A percentile compares a stretch with the other conserved stretches of the same genome.
Evolutionary conservation across 37 sponge, comb jelly and placozoan genomes (phyloP).

Genomic region (Chondrosia reniformis): DNA sequence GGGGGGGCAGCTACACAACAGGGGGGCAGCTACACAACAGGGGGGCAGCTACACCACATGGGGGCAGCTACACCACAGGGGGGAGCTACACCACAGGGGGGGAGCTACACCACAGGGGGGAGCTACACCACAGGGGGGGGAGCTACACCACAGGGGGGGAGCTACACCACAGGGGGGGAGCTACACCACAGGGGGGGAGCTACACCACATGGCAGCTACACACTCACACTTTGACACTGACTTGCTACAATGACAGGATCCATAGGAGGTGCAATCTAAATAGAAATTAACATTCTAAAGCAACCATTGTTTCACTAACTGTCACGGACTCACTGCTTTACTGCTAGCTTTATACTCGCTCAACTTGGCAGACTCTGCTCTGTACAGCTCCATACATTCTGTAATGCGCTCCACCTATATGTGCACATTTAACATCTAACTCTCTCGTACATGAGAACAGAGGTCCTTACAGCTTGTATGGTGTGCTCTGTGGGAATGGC

Average conservation of each 20-base stretch:
- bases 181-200: not conserved
- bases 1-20: not conserved
- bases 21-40: not conserved
- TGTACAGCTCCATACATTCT: constrained; percentile 75
- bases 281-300: not conserved
- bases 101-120: not conserved
- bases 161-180: not conserved
- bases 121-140: not conserved
- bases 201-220: not conserved
- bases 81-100: not conserved
- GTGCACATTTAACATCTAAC: not conserved
- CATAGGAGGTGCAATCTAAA: constrained; percentile 8
- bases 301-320: not conserved
- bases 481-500: constrained; percentile 26
- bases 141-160: not conserved
- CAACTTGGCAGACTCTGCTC: constrained; percentile 53
- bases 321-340: constrained; percentile 35
- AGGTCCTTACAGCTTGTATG: constrained; percentile 50
- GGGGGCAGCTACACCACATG: not conserved
- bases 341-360: constrained; percentile 45
- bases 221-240: constrained; percentile 60
- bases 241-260: constrained; percentile 46
- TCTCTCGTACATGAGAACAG: not conserved
- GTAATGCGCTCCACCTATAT: constrained; percentile 85
- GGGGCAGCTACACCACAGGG: not conserved